Evolutionary conservation across 2,113 vertebrate genomes (phyloP), one percentile per base, ranked within the genome.

Genomic region (Pagrus major): DNA sequence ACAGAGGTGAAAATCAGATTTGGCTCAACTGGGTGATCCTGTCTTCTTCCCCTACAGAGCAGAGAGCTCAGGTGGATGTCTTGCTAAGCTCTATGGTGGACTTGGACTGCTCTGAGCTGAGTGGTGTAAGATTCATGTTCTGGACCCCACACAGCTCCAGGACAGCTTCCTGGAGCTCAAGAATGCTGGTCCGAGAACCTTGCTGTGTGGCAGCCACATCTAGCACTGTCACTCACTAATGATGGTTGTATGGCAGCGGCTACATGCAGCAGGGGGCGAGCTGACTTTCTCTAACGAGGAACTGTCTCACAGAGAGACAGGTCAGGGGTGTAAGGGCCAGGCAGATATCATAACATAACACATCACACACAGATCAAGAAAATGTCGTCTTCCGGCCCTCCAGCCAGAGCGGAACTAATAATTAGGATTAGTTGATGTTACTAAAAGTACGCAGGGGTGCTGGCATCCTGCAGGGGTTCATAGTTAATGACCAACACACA

Each of bases 261-360:
- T 80, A 46, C 55, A 68, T 88, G 71, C 89, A 89, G 88, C 88
- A 65, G 88, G 90, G 84, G 87, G 88, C 56, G 41, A 73, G 80
- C 81, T 68, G 73, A 67, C 86, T 75, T 85, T 78, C 79, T 91
- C 81, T 95, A 93, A 94, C 91, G 70, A 93, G 93, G 90, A 94
- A 71, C 80, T 47, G 78, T 78, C 87, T 87, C 91, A 79, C 78
- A 77, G 84, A 87, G 89, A 91, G 79, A 86, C 70, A 10, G 89
- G 86, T 93, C 87, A 89, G 84, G 78, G 82, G 78, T 89, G 80
- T 79, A 47, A 91, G 86, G 86, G 56, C 81, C 77, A 63, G 64
- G 75, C 66, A 84, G 86, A 84, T 84, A 91, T 88, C 15, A 67
- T 54, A 90, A 79, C 73, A 64, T 61, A 81, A 65, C 84, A 88